These are phyloP conservation scores for Grapholita molesta DNA, from an alignment of 1,140 invertebrate genomes.

Conservation along the genomic window DNA sequence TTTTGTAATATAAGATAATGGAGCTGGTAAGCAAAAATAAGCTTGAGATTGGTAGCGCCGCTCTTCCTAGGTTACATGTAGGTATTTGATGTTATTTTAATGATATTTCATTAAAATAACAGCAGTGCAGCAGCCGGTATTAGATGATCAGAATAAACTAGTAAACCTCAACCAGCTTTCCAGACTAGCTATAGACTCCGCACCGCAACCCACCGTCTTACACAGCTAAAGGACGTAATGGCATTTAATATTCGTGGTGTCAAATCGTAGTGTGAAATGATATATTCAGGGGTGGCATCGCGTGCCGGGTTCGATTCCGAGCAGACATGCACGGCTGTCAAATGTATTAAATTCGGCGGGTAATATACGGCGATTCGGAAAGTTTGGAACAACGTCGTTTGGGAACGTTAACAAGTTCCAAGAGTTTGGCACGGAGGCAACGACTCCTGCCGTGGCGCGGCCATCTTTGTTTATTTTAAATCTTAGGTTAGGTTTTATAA, in stretches of 20 bases:
- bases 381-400: background rate
- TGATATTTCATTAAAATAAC: no score
- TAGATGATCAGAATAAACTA: no score
- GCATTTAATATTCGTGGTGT: constrained; percentile 46
- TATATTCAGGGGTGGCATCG: constrained; percentile 58
- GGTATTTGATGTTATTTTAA: no score
- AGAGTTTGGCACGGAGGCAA: background rate
- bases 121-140: no score
- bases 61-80: no score
- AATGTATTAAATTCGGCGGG: constrained; percentile 50
- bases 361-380: background rate
- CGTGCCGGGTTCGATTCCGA: constrained; percentile 52
- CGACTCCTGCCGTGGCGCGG: background rate
- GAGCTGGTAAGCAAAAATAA: no score
- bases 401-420: background rate
- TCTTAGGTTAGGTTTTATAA: no score
- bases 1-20: no score
- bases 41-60: no score
- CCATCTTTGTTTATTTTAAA: background rate
- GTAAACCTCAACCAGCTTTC: background rate
- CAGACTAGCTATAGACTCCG: background rate
- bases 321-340: constrained; percentile 49
- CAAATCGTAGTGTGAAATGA: constrained; percentile 67
- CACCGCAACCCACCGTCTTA: no score
- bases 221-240: constrained; percentile 35